Percentiles rank a stretch among this genome's conserved stretches.
These are phyloP conservation scores for Electrophaes corylata DNA, from an alignment of 2,888 invertebrate genomes.

Conservation along the genomic window DNA sequence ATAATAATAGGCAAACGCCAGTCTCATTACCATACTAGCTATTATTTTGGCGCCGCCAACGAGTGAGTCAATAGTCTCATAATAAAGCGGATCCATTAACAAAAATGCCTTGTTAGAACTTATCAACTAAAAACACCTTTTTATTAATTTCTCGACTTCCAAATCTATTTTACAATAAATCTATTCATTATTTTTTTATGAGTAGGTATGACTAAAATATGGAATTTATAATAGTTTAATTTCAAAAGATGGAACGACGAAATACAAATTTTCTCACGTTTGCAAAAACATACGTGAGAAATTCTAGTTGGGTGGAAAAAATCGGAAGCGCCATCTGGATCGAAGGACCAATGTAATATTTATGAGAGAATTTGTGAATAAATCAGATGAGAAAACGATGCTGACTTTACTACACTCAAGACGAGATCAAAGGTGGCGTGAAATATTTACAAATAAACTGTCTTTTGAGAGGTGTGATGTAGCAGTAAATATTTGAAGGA, in stretches of 20 bases:
- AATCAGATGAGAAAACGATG: conserved; percentile 50
- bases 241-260: conserved; percentile 16
- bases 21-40: conserved; percentile 61
- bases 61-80: conserved; percentile 61
- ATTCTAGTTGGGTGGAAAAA: conserved; percentile 54
- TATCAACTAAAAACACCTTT: conserved; percentile 46
- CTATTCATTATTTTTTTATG: neutral
- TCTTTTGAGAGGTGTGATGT: conserved; percentile 29
- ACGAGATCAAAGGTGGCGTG: conserved; percentile 34
- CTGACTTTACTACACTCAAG: conserved; percentile 38
- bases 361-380: conserved; percentile 62
- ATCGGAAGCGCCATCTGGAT: conserved; percentile 66
- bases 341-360: conserved; percentile 52
- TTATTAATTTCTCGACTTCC: conserved; percentile 29
- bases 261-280: conserved; percentile 38
- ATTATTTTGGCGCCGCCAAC: conserved; percentile 60
- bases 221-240: conserved; percentile 6
- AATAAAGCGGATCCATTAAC: conserved; percentile 51
- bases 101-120: conserved; percentile 55
- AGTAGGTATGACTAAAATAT: conserved; percentile 6
- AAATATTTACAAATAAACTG: conserved; percentile 34
- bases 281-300: conserved; percentile 56
- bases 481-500: conserved; percentile 12
- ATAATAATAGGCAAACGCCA: conserved; percentile 49
- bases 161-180: conserved; percentile 4